Base-by-base conservation (phyloP, 2,113 vertebrate genomes). In the Pseudonaja textilis region DNA sequence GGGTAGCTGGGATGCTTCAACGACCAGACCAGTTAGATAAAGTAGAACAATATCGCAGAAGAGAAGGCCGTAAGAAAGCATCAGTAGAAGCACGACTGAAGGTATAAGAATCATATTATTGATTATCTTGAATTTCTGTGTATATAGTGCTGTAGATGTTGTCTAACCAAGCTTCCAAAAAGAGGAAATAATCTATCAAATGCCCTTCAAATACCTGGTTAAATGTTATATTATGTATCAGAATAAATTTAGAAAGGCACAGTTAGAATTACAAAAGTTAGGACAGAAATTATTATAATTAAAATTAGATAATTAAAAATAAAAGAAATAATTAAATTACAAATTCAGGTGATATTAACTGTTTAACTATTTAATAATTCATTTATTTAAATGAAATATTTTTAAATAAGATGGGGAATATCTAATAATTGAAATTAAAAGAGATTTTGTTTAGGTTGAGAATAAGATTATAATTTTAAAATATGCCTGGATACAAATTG, bases 21-120 rank as follows among this genome's bases (percentile, higher is more conserved):
- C 98, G 99, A 3, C 99, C 99, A 0, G 99, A 99, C 96, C 99
- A 99, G 95, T 97, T 99, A 97, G 99, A 99, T 96, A 99, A 99
- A 94, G 99, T 99, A 95, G 99, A 99, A 91, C 99, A 99, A 95
- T 99, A 99, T 93, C 98, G 99, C 59, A 96, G 99, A 34, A 98
- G 99, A 93, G 99, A 99, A 95, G 99, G 99, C 3, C 98, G 99
- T 2, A 99, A 99, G 93, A 99, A 99, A 95, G 99, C 99, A 1
- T 99, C 99, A 0, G 99, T 99, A 94, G 99, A 99, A 97, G 99
- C 99, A 90, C 97, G 99, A 7, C 96, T 99, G 55, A 99, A 99
- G 98, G 99, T 99, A 96, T 55, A 14, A 14, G 45, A 69, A 22
- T 14, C 29, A 22, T 22, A 42, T 81, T 22, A 45, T 39, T 81